Percentiles rank a stretch among this genome's conserved stretches.
phyloP scores from a whole-genome alignment of 2,888 invertebrate species.

The Torymus texanus region DNA sequence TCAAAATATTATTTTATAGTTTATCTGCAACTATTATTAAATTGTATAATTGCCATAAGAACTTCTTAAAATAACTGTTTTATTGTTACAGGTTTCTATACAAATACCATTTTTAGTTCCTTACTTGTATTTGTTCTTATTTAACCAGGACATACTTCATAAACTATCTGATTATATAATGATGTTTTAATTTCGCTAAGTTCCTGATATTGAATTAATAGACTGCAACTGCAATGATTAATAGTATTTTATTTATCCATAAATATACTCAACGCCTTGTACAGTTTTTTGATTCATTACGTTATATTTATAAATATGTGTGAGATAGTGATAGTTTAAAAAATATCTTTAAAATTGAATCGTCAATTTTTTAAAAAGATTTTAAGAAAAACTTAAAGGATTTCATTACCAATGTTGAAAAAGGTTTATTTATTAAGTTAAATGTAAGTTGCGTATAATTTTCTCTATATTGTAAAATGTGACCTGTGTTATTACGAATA shows the following conservation, averaged over 20 bases:
- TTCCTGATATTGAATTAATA: constrained; percentile 32
- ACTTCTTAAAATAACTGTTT: no score
- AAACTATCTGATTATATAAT: not conserved
- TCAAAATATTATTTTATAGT: no score
- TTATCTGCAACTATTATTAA: no score
- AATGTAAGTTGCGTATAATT: not conserved
- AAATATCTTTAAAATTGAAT: no score
- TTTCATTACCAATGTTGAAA: constrained; percentile 1
- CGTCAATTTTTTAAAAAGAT: constrained; percentile 21
- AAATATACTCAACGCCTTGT: not conserved
- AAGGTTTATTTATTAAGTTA: constrained; percentile 6
- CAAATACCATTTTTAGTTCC: constrained; percentile 1
- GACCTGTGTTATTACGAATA: constrained; percentile 4
- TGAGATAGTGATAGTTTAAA: no score
- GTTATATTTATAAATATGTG: not conserved
- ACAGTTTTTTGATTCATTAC: constrained; percentile 13
- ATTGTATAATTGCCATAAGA: no score
- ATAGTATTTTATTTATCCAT: not conserved
- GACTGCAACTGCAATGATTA: constrained; percentile 26
- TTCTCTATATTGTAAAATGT: not conserved
- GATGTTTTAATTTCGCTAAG: constrained; percentile 7
- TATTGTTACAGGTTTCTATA: no score
- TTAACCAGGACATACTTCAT: not conserved
- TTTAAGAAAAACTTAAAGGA: not conserved
- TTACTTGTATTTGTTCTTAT: not conserved